phyloP scores from a whole-genome alignment of 2,113 vertebrate species.

The Sialia sialis region DNA sequence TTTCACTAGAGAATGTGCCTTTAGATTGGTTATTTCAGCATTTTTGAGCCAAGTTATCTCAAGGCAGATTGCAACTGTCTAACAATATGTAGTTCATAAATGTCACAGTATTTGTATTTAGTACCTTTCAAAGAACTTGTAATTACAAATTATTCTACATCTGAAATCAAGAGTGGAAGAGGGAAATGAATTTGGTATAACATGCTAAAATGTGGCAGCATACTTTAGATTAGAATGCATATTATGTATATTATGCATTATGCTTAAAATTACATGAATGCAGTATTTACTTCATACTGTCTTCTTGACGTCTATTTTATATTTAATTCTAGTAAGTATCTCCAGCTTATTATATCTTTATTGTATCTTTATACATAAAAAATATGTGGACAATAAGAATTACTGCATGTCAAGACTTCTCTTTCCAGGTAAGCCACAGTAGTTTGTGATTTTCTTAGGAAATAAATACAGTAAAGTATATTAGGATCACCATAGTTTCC shows the following conservation, averaged over 20 bases:
- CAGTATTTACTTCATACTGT: not conserved
- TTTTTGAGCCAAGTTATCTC: not conserved
- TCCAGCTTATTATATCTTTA: not conserved
- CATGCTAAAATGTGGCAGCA: not conserved
- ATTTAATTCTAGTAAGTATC: not conserved
- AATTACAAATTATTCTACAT: not conserved
- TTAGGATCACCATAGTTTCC: fast-evolving
- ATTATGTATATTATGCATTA: not conserved
- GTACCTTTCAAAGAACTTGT: not conserved
- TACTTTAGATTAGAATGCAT: not conserved
- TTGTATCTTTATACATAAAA: not conserved
- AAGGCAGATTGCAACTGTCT: not conserved
- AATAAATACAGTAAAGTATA: not conserved
- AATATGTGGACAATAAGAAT: not conserved
- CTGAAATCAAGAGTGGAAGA: not conserved
- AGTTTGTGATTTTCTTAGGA: not conserved
- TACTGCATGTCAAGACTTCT: not conserved
- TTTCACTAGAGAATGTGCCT: not conserved
- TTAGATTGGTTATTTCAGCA: not conserved
- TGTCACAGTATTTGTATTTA: not conserved
- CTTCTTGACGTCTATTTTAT: not conserved
- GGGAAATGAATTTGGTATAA: not conserved
- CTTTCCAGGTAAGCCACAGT: not conserved
- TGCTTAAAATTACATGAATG: not conserved
- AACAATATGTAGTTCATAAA: not conserved